phyloP scores from a whole-genome alignment of 2,888 invertebrate genomes.

The Drosophila mettleri region DNA sequence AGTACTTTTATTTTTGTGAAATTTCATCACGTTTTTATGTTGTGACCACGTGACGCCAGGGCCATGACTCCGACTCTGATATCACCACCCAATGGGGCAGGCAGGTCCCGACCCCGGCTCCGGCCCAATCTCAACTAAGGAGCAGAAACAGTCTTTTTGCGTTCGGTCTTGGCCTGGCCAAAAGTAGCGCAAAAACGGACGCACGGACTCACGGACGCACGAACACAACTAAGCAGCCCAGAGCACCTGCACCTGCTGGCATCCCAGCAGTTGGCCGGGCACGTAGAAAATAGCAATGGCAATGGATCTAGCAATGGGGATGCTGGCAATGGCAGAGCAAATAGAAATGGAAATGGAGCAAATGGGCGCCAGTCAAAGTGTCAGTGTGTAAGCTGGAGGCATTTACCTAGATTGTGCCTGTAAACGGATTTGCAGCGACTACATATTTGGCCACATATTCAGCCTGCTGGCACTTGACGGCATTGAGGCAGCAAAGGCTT shows the following conservation, averaged over 20 bases:
- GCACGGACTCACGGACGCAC: conserved; percentile 35
- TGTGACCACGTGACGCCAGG: conserved; percentile 85
- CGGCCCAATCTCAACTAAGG: conserved; percentile 46
- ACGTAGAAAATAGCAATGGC: conserved; percentile 65
- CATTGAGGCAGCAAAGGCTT: conserved; percentile 37
- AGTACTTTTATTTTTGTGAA: conserved; percentile 81
- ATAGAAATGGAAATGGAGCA: conserved; percentile 47
- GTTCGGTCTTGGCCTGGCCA: conserved; percentile 44
- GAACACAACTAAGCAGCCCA: conserved; percentile 55
- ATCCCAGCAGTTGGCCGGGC: conserved; percentile 61
- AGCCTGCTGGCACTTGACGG: conserved; percentile 28
- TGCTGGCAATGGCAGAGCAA: conserved; percentile 26
- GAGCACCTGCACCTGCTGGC: conserved; percentile 80
- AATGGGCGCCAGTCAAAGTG: conserved; percentile 74
- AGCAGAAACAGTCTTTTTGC: conserved; percentile 40
- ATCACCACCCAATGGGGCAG: conserved; percentile 35
- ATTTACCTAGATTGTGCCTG: conserved; percentile 71
- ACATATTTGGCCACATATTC: conserved; percentile 49
- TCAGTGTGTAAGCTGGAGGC: conserved; percentile 77
- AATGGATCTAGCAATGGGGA: conserved; percentile 5
- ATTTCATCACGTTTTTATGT: conserved; percentile 85
- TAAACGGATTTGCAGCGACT: conserved; percentile 41
- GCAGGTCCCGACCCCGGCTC: conserved; percentile 20
- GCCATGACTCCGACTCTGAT: conserved; percentile 57
- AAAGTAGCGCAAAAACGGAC: conserved; percentile 22